phyloP scores from a whole-genome alignment of 92 coral and sea anemone species.

The Montipora capitata region DNA sequence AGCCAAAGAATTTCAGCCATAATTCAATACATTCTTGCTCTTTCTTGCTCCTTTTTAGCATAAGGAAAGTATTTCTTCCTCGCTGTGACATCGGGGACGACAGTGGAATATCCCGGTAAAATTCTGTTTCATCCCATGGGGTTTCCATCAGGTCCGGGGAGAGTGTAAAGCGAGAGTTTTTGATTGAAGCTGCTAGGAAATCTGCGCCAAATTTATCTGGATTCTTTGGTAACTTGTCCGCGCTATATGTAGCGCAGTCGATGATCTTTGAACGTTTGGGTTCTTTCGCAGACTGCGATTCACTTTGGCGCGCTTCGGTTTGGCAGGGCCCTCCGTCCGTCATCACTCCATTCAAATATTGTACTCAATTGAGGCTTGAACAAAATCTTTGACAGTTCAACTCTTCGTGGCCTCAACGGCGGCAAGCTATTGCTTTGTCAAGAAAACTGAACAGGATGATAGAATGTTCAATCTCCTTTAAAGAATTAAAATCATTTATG shows the following conservation, averaged over 20 bases:
- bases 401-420: no score
- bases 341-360: neutral
- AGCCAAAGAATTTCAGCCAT: conserved; percentile 19
- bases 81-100: neutral
- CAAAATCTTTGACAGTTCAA: neutral
- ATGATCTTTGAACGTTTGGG: neutral
- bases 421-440: no score
- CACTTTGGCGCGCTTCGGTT: neutral
- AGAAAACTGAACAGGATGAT: no score
- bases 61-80: neutral
- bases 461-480: no score
- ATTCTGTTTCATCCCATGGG: neutral
- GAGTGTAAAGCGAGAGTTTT: neutral
- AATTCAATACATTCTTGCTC: conserved; percentile 1
- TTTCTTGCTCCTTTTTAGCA: neutral
- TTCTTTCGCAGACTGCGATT: neutral
- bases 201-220: neutral
- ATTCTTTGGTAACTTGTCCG: neutral
- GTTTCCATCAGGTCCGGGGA: neutral
- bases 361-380: neutral
- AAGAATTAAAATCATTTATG: no score
- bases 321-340: neutral
- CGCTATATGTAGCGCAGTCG: neutral
- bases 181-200: neutral
- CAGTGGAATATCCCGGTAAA: neutral